Evolutionary conservation across 2,888 invertebrate genomes (phyloP), one percentile per base, ranked within the genome.

Genomic region (Patella pellucida): DNA sequence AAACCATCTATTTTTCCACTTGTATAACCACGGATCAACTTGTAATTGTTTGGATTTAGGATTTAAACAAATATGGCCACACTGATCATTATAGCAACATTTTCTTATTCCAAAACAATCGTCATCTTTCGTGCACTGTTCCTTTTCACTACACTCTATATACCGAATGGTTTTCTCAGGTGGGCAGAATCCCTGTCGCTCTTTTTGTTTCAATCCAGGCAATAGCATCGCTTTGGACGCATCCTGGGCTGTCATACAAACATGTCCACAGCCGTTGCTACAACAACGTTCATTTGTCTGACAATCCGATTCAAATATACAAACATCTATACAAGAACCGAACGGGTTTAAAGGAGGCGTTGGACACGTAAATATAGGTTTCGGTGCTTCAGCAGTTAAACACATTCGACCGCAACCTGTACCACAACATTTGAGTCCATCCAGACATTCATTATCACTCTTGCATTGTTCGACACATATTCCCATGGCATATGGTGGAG

Each of bases 1-100:
- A 62, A 23, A 62, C 62, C 62, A 62, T 62, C 23, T 62, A 62
- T 62, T 62, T 62, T 62, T 62, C 62, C 62, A 62, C 23, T 62
- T 23, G 23, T 62, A 62, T 62, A 62, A 62, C 62, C 62, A 62
- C 23, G 19, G 19, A 62, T 62, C 62, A 19, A 62, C 62, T 23
- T 23, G 23, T 2, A 62, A 19, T 23, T 62, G 62, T 23, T 14
- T 62, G 11, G 19, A 23, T 15, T 23, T n/a, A 9, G 62, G 62
- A 62, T 62, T 62, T 23, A 23, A 62, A 62, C 62, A 62, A 12
- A 62, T 23, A 19, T 62, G 23, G 4, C 62, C 62, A 62, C 62
- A 62, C 23, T 62, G 62, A 23, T 62, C 62, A 62, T 14, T 62
- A 62, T 23, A 62, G 15, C 62, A 62, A 62, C 62, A 62, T 14